These are phyloP conservation scores for Gymnoscelis rufifasciata DNA, from an alignment of 2,888 invertebrate species.

Conservation along the genomic window DNA sequence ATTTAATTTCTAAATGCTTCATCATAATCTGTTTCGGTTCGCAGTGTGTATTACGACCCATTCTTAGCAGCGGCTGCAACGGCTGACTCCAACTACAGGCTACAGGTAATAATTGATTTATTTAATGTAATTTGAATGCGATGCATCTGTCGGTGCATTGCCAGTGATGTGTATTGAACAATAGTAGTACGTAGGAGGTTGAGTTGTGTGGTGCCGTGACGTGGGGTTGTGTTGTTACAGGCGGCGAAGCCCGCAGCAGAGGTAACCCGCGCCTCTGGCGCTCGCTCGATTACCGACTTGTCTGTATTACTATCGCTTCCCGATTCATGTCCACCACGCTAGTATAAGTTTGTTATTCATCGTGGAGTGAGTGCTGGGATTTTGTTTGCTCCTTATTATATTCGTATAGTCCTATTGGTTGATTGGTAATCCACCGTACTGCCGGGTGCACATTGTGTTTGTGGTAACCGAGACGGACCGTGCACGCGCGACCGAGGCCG, in stretches of 20 bases:
- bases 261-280: slow-evolving; percentile 69
- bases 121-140: not conserved
- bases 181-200: not conserved
- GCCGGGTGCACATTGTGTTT: slow-evolving; percentile 71
- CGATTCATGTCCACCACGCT: slow-evolving; percentile 71
- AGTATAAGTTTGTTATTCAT: slow-evolving; percentile 63
- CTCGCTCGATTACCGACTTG: slow-evolving; percentile 56
- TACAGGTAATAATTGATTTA: slow-evolving; percentile 84
- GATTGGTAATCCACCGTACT: slow-evolving; percentile 64
- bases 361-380: slow-evolving; percentile 75
- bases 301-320: slow-evolving; percentile 74
- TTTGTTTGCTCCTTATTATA: slow-evolving; percentile 72
- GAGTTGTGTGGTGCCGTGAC: slow-evolving; percentile 34
- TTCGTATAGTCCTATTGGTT: slow-evolving; percentile 62
- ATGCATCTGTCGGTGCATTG: not conserved
- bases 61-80: slow-evolving; percentile 93
- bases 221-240: slow-evolving; percentile 81
- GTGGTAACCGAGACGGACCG: slow-evolving; percentile 59
- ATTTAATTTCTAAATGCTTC: not conserved
- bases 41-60: slow-evolving; percentile 96
- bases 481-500: slow-evolving; percentile 42
- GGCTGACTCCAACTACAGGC: slow-evolving; percentile 92
- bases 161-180: not conserved
- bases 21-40: slow-evolving; percentile 52
- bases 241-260: slow-evolving; percentile 84